Evolutionary conservation across 2,797 vertebrate species (phyloP), one percentile per base, ranked within the genome.

Genomic region (Mus caroli): DNA sequence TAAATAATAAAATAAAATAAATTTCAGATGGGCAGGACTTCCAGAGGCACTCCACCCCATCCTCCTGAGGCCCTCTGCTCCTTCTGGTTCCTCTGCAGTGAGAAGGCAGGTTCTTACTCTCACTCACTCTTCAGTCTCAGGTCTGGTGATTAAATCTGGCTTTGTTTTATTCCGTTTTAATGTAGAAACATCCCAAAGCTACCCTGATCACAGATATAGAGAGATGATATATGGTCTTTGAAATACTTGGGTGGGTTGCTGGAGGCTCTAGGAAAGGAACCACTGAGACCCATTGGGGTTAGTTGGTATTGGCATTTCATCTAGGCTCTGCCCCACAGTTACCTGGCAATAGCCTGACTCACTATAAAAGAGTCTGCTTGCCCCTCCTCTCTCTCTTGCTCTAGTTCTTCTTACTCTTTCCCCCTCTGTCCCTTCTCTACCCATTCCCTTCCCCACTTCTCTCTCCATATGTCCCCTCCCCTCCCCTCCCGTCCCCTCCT

Each of bases 131-230:
- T 84, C 22, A 34, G 17, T 79, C 77, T 84, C 62, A 52, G 0
- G 69, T 60, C 54, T 83, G 62, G 43, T 84, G 64, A 15, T 0
- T 9, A 28, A 77, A 37, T 24, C 64, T 83, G 22, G 15, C 22
- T 88, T 80, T 78, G n/a, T 43, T 37, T 64, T 40, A 17, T 22
- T 95, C 73, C 60, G 17, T 62, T 83, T 88, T 88, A 96, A 84
- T n/a, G 88, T 6, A 79, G 50, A 77, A 87, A 17, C 37, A 37
- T 3, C 75, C 28, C 24, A 84, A n/a, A 80, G 56, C 94, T 73
- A 69, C 82, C 40, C 71, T 64, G 15, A 31, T 64, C 64, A 43
- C 54, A 82, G 2, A 3, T 15, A 4, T 4, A 52, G 54, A 79
- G 71, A 15, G 40, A 14, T 14, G 40, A 14, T 14, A 34, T 54